Evolutionary conservation across 2,113 vertebrate species (phyloP).

Genomic region (Hoplias malabaricus): DNA sequence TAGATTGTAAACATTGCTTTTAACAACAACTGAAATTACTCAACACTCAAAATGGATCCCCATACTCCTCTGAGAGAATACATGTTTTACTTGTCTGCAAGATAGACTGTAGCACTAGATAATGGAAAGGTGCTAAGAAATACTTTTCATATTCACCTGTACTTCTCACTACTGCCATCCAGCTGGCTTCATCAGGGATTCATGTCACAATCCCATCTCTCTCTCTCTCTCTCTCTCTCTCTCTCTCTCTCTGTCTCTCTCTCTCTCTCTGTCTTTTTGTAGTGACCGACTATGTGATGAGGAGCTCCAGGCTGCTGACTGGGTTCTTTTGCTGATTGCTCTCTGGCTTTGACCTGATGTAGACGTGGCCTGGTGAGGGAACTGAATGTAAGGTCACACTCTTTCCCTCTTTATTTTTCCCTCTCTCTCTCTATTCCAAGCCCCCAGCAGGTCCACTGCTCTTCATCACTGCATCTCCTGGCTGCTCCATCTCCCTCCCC

Average conservation of each 20-base stretch:
- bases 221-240: not conserved
- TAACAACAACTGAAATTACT: too few species aligned
- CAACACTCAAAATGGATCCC: too few species aligned
- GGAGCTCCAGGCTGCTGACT: not conserved
- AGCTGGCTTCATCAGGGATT: not conserved
- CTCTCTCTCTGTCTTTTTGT: not conserved
- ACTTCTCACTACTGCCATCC: not conserved
- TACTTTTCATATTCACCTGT: not conserved
- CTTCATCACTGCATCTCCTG: not conserved
- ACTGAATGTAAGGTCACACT: not conserved
- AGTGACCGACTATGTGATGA: not conserved
- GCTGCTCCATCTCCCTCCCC: not conserved
- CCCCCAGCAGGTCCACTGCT: not conserved
- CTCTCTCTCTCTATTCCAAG: not conserved
- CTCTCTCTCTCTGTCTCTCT: not conserved
- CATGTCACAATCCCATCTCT: not conserved
- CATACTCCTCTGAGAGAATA: not conserved
- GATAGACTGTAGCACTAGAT: not conserved
- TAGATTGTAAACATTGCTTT: too few species aligned
- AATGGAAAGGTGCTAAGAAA: not conserved
- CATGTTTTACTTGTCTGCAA: not conserved
- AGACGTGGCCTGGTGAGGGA: not conserved
- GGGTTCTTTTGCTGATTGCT: not conserved
- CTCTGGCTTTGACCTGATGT: not conserved
- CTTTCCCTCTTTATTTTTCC: not conserved